Evolutionary conservation across 2,113 vertebrate species (phyloP).

Genomic region (Calyptommatus sinebrachiatus): DNA sequence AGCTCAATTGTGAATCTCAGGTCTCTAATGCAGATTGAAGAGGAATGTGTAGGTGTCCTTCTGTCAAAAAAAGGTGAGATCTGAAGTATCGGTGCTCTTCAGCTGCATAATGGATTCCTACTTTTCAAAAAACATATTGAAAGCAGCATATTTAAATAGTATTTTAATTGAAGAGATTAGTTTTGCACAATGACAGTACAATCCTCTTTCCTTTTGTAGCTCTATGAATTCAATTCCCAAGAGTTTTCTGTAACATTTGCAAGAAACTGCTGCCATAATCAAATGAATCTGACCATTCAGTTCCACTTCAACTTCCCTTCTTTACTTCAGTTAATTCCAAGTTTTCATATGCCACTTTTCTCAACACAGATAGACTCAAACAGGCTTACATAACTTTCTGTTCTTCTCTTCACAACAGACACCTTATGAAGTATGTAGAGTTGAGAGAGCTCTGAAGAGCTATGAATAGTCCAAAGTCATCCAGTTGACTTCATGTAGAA

Average conservation of each 20-base stretch:
- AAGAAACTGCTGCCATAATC: accelerated
- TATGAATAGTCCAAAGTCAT: no score
- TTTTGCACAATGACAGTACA: neutral
- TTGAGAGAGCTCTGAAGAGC: no score
- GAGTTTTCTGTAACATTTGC: neutral
- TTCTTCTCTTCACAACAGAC: no score
- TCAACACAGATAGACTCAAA: no score
- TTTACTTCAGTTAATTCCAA: no score
- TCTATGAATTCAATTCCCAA: neutral
- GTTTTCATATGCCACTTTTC: no score
- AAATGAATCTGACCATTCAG: no score
- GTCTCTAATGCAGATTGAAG: neutral
- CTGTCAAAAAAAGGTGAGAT: conserved; percentile 6
- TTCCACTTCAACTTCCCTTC: no score
- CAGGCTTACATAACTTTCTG: no score
- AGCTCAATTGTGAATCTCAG: neutral
- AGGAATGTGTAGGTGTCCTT: accelerated
- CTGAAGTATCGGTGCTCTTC: neutral
- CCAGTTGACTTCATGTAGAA: no score
- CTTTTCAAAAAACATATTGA: neutral
- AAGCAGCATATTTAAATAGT: neutral
- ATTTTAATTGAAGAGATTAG: neutral
- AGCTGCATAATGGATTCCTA: neutral
- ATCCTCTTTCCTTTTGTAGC: neutral
- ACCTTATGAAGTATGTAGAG: no score